Percentiles rank a stretch among this genome's conserved stretches.
These are phyloP conservation scores for Cetonia aurata DNA, from an alignment of 2,888 invertebrate genomes.

Conservation along the genomic window DNA sequence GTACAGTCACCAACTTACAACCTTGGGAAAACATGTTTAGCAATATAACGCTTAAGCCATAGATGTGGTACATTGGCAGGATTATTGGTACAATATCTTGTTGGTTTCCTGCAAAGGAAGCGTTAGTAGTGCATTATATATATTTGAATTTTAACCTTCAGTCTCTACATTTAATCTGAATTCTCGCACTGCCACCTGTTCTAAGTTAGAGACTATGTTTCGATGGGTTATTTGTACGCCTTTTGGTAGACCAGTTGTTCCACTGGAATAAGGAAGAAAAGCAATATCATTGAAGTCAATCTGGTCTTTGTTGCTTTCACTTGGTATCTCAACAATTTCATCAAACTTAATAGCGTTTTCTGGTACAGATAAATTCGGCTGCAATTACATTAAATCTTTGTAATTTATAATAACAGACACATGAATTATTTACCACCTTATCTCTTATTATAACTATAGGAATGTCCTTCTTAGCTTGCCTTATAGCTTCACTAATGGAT, in stretches of 20 bases:
- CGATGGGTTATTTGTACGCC: slow-evolving; percentile 73
- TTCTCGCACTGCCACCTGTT: slow-evolving; percentile 52
- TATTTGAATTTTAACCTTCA: too few species aligned
- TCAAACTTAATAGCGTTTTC: slow-evolving; percentile 71
- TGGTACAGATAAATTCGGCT: slow-evolving; percentile 66
- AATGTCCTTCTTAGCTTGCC: slow-evolving; percentile 63
- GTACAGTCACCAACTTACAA: slow-evolving; percentile 65
- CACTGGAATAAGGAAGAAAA: slow-evolving; percentile 83
- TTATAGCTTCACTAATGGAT: slow-evolving; percentile 64
- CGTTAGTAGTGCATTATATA: too few species aligned
- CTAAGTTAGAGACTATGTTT: slow-evolving; percentile 64
- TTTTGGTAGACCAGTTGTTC: slow-evolving; percentile 84
- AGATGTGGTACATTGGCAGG: slow-evolving; percentile 71
- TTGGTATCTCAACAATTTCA: slow-evolving; percentile 68
- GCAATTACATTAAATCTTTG: slow-evolving; percentile 2
- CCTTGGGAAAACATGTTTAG: slow-evolving; percentile 65
- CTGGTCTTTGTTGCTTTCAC: slow-evolving; percentile 31
- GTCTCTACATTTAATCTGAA: slow-evolving; percentile 49
- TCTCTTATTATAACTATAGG: slow-evolving; percentile 71
- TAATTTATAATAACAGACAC: not conserved
- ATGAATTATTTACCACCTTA: slow-evolving; percentile 48
- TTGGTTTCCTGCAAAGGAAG: slow-evolving; percentile 8
- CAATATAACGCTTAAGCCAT: slow-evolving; percentile 67
- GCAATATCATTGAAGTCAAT: slow-evolving; percentile 71
- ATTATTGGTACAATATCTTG: slow-evolving; percentile 62